These are phyloP conservation scores for Ypsolopha sequella DNA, from an alignment of 2,888 invertebrate species.

Conservation along the genomic window DNA sequence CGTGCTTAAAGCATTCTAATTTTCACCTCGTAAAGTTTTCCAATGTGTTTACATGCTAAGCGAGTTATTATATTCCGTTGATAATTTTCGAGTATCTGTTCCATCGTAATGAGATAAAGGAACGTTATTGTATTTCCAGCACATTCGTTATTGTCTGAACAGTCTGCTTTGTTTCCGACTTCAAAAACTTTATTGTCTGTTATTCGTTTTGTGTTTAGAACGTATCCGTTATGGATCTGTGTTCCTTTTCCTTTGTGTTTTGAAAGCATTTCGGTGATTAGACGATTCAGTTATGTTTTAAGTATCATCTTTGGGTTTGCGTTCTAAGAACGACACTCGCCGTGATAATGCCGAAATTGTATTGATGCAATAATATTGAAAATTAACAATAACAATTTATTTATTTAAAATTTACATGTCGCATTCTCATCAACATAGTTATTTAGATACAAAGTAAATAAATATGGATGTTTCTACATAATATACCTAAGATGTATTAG, in stretches of 20 bases:
- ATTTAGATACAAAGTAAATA: too few species aligned
- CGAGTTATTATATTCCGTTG: constrained; percentile 2
- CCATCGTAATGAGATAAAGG: constrained; percentile 19
- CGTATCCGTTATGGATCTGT: constrained; percentile 37
- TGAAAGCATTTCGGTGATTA: constrained; percentile 32
- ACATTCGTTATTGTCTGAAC: constrained; percentile 36
- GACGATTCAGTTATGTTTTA: constrained; percentile 23
- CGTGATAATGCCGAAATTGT: too few species aligned
- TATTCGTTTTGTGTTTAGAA: constrained; percentile 18
- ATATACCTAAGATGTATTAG: too few species aligned
- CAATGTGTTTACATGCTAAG: not conserved
- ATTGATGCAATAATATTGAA: too few species aligned
- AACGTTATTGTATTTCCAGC: constrained; percentile 32
- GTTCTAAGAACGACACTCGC: too few species aligned
- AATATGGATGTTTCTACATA: too few species aligned
- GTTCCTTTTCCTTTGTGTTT: constrained; percentile 31
- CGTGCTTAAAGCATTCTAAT: too few species aligned
- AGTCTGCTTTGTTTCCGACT: constrained; percentile 45
- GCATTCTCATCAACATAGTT: too few species aligned
- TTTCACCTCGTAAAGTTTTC: not conserved
- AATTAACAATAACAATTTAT: too few species aligned
- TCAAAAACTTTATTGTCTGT: constrained; percentile 41
- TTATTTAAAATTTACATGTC: too few species aligned
- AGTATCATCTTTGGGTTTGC: constrained; percentile 13
- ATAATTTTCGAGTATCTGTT: constrained; percentile 9